Evolutionary conservation across 2,797 vertebrate genomes (phyloP).

Genomic region (Rhincodon typus): DNA sequence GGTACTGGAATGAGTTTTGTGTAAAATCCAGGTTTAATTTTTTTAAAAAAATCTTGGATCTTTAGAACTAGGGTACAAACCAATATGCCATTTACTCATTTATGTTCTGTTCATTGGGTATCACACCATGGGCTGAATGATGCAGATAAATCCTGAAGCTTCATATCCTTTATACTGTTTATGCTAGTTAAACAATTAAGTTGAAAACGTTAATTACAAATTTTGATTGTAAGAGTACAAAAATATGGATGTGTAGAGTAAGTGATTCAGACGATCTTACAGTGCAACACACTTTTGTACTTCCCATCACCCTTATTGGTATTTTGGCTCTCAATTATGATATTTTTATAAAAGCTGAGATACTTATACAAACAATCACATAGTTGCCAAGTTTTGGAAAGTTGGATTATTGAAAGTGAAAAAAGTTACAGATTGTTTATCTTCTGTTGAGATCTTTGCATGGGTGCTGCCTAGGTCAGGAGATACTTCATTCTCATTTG

Average conservation of each 20-base stretch:
- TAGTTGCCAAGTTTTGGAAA: no score
- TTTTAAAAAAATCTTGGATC: not conserved
- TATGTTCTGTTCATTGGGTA: not conserved
- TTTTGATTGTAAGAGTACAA: not conserved
- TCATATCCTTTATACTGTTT: not conserved
- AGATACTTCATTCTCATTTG: not conserved
- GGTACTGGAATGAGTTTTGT: not conserved
- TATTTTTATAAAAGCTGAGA: not conserved
- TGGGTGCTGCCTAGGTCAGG: not conserved
- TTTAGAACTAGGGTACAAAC: not conserved
- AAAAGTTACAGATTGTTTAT: not conserved
- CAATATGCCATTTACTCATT: not conserved
- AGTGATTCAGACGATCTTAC: not conserved
- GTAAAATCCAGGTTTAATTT: not conserved
- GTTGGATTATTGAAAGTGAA: not conserved
- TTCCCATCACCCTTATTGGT: not conserved
- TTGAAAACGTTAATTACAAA: not conserved
- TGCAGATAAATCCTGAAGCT: not conserved
- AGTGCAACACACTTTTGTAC: not conserved
- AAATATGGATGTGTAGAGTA: not conserved
- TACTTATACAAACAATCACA: not conserved
- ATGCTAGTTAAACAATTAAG: not conserved
- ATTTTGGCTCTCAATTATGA: not conserved
- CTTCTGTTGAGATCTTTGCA: not conserved
- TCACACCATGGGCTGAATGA: not conserved